phyloP scores from a whole-genome alignment of 2,797 vertebrate genomes.

The Sus cebifrons region DNA sequence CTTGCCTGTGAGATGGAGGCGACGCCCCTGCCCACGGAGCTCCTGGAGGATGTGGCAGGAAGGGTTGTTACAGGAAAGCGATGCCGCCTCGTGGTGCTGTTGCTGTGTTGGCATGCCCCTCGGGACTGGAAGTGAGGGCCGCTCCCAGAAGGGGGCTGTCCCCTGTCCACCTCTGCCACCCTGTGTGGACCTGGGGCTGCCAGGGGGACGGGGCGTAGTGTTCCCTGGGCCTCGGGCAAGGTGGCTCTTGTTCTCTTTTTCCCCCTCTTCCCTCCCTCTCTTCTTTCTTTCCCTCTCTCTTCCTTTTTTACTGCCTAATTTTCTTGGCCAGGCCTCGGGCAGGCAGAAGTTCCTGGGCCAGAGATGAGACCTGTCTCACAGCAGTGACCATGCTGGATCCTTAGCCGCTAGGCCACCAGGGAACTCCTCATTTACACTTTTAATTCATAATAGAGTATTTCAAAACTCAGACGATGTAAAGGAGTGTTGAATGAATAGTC shows the following conservation, averaged over 20 bases:
- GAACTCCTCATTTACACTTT: background rate
- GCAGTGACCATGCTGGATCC: too few species aligned
- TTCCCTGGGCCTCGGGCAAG: background rate
- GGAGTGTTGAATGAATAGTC: background rate
- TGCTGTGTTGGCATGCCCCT: background rate
- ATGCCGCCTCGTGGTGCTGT: too few species aligned
- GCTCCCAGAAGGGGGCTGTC: background rate
- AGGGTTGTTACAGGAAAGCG: background rate
- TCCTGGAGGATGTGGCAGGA: background rate
- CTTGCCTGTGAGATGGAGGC: background rate
- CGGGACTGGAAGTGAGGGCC: background rate
- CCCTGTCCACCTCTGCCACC: background rate
- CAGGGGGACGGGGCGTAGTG: background rate
- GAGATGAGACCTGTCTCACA: too few species aligned
- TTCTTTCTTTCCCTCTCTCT: background rate
- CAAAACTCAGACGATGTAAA: background rate
- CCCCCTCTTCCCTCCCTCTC: accelerated
- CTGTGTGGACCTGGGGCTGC: background rate
- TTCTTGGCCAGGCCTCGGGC: too few species aligned
- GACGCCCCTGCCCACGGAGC: background rate
- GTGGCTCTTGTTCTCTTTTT: background rate
- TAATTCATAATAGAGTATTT: slow-evolving; percentile 16
- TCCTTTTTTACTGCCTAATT: too few species aligned
- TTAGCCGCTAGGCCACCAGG: too few species aligned
- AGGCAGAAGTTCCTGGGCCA: too few species aligned